Evolutionary conservation across 2,797 vertebrate species (phyloP).

Genomic region (Enteromius trimaculatus): DNA sequence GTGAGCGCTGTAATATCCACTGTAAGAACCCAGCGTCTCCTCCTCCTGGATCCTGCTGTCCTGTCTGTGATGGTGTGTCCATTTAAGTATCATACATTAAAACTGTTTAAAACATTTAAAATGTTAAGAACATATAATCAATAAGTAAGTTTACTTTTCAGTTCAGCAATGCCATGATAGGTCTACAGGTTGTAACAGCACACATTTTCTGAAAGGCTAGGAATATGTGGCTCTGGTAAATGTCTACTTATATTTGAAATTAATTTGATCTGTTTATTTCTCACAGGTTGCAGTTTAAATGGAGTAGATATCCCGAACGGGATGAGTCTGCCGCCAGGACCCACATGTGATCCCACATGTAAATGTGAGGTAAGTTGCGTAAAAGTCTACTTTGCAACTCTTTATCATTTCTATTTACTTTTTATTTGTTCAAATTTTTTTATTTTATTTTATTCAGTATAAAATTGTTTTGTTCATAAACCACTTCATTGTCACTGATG

Average conservation of each 20-base stretch:
- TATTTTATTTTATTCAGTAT: not conserved
- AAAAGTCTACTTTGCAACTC: not conserved
- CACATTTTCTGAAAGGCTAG: not conserved
- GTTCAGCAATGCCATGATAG: not conserved
- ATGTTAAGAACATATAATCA: not conserved
- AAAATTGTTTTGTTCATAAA: not conserved
- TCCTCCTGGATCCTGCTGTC: slow-evolving; percentile 71
- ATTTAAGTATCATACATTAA: not conserved
- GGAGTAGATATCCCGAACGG: slow-evolving; percentile 71
- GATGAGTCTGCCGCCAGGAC: slow-evolving; percentile 64
- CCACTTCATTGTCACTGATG: not conserved
- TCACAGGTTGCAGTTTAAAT: slow-evolving; percentile 74
- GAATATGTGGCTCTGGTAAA: too few species aligned
- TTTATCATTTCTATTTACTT: not conserved
- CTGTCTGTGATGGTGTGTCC: slow-evolving; percentile 74
- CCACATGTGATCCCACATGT: slow-evolving; percentile 73
- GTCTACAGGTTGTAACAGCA: not conserved
- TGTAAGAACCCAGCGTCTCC: slow-evolving; percentile 73
- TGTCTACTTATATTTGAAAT: not conserved
- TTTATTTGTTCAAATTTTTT: not conserved
- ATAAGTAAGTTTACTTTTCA: not conserved
- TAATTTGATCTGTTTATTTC: slow-evolving; percentile 37
- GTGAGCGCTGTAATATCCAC: slow-evolving; percentile 65
- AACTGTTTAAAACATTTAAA: not conserved
- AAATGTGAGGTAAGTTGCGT: slow-evolving; percentile 72